Conservation (phyloP, 2,888 invertebrate genomes). For the Phania funesta region DNA sequence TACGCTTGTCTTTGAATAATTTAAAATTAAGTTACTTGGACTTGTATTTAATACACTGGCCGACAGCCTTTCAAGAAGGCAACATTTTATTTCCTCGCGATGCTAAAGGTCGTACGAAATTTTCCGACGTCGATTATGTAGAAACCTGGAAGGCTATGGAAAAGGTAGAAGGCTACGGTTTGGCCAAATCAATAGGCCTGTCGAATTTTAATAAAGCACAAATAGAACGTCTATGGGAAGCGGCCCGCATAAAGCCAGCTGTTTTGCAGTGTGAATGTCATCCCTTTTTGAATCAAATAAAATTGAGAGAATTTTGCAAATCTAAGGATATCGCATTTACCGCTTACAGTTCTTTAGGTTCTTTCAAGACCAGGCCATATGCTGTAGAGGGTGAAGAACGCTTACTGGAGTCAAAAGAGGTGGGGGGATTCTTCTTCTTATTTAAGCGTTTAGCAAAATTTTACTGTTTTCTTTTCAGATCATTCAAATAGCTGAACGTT, state of each 20-base stretch:
- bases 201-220: slow-evolving; percentile 91
- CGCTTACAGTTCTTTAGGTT: slow-evolving; percentile 92
- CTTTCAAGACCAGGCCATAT: slow-evolving; percentile 89
- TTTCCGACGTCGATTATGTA: slow-evolving; percentile 85
- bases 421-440: too few species aligned
- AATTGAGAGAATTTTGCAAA: slow-evolving; percentile 86
- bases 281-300: slow-evolving; percentile 87
- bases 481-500: slow-evolving; percentile 67
- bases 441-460: too few species aligned
- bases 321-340: slow-evolving; percentile 85
- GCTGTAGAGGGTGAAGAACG: slow-evolving; percentile 86
- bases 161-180: slow-evolving; percentile 84
- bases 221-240: slow-evolving; percentile 84
- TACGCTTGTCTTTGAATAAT: slow-evolving; percentile 85
- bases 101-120: slow-evolving; percentile 82
- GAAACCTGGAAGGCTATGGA: slow-evolving; percentile 90
- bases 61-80: slow-evolving; percentile 88
- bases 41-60: slow-evolving; percentile 95
- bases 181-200: slow-evolving; percentile 85
- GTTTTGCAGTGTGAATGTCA: slow-evolving; percentile 88
- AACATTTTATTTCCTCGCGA: slow-evolving; percentile 83
- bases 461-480: too few species aligned
- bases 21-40: slow-evolving; percentile 90
- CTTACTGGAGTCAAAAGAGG: slow-evolving; percentile 86
- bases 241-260: slow-evolving; percentile 84